Evolutionary conservation across 2,888 invertebrate species (phyloP), one percentile per base, ranked within the genome.

Genomic region (Lasioglossum oenotherae): DNA sequence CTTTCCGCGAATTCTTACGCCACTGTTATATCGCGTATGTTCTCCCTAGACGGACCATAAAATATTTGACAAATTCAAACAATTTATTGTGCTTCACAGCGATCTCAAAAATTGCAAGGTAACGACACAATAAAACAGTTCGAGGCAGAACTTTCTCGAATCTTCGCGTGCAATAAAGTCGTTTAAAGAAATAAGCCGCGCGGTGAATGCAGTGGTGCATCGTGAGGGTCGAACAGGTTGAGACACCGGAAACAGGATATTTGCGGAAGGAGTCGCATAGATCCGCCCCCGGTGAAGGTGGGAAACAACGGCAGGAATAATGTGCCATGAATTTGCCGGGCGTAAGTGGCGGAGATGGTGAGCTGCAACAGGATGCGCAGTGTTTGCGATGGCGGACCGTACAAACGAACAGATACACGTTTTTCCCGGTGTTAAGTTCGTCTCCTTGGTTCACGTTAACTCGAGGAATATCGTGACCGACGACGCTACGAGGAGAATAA

Each of bases 391-490:
- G 67, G 38, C 71, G 71, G 41, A 71, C 38, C 41, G 12, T n/a
- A 38, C 23, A 23, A 53, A 74, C 31, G 35, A 35, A 53, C 27
- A 19, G 31, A 31, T 23, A n/a, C n/a, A n/a, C n/a, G 53, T n/a
- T 74, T 74, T 49, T 38, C 23, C 8, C 12, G 23, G 53, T 38
- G 31, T 23, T 27, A 23, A 72, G 27, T 53, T 72, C 57, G 53
- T 78, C n/a, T 10, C 14, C 41, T 38, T 41, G 60, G 19, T 74
- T 60, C 78, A 60, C 44, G 14, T 31, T 44, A 75, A 72, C 53
- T 16, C 14, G 23, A 53, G 72, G 53, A 84, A 79, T 76, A 78
- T 67, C 78, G 67, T 67, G 57, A 57, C 49, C 82, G 16, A 49
- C 41, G 23, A 41, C 38, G 14, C 27, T 23, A 8, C 81, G 46